Conservation (phyloP, 1,140 invertebrate species). For the Elysia chlorotica region DNA sequence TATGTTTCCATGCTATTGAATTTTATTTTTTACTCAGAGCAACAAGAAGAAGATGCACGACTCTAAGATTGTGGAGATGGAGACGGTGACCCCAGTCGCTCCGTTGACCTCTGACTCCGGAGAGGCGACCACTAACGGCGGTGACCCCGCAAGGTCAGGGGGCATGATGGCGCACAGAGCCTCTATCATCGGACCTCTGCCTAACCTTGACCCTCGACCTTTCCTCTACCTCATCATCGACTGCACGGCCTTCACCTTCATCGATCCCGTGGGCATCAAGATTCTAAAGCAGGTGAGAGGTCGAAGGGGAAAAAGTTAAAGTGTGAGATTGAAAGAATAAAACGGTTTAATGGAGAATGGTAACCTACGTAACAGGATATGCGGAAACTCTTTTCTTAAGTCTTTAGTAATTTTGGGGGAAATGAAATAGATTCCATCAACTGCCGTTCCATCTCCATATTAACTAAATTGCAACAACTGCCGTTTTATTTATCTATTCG, state of each 20-base stretch:
- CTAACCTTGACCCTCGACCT: constrained; percentile 28
- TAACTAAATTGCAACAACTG: too few relatives aligned
- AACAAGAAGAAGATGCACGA: constrained; percentile 21
- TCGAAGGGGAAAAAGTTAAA: too few relatives aligned
- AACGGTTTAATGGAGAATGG: too few relatives aligned
- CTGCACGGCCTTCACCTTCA: constrained; percentile 45
- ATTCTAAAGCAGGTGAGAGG: constrained; percentile 43
- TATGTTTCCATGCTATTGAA: background rate
- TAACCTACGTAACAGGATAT: too few relatives aligned
- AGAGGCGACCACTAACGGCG: background rate
- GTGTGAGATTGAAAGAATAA: too few relatives aligned
- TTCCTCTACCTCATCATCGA: constrained; percentile 51
- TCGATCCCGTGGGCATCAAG: constrained; percentile 53
- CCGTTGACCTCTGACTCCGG: constrained; percentile 7
- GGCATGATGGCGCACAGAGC: background rate
- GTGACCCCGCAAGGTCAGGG: too few relatives aligned
- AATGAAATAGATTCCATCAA: too few relatives aligned
- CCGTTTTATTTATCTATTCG: too few relatives aligned
- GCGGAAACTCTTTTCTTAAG: too few relatives aligned
- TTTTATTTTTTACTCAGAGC: constrained; percentile 13
- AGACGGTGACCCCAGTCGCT: constrained; percentile 5
- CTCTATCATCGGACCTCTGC: constrained; percentile 9
- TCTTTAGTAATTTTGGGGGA: too few relatives aligned
- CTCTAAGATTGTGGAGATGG: constrained; percentile 27
- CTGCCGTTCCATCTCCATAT: too few relatives aligned